phyloP scores from a whole-genome alignment of 2,113 vertebrate species.

The Motacilla alba region DNA sequence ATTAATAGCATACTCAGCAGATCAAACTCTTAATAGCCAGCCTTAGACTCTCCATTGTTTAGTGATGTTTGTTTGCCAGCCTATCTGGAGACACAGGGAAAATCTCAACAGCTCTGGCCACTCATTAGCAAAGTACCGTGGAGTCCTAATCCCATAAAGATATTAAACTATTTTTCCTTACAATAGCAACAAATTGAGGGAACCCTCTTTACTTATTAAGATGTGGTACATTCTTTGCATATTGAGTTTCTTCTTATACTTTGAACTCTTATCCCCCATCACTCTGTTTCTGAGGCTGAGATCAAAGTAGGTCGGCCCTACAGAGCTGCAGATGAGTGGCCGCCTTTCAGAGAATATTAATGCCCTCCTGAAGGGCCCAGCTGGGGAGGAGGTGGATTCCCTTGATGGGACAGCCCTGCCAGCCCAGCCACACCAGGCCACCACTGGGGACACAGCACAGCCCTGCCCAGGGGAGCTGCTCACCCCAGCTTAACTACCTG shows the following conservation, averaged over 20 bases:
- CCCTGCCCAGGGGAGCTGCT: background rate
- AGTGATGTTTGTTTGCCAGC: conserved; percentile 36
- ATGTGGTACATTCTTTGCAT: conserved; percentile 36
- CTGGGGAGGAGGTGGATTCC: background rate
- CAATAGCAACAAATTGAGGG: conserved; percentile 39
- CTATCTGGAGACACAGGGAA: conserved; percentile 54
- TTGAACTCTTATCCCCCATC: conserved; percentile 30
- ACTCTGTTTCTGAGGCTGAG: background rate
- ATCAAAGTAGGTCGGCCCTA: conserved; percentile 22
- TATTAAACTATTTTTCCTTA: conserved; percentile 43
- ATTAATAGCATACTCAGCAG: conserved; percentile 30
- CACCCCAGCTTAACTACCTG: background rate
- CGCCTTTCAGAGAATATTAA: conserved; percentile 9
- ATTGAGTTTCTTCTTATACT: conserved; percentile 28
- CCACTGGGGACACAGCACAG: background rate
- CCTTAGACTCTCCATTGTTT: conserved; percentile 15
- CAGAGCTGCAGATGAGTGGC: conserved; percentile 47
- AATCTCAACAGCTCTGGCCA: conserved; percentile 46
- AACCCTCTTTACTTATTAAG: conserved; percentile 37
- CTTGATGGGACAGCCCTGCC: background rate
- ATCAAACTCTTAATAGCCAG: conserved; percentile 26
- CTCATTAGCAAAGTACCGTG: conserved; percentile 31
- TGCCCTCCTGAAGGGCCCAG: conserved; percentile 19
- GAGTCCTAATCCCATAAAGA: conserved; percentile 45
- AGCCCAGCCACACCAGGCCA: background rate